Evolutionary conservation across 2,797 vertebrate genomes (phyloP).

Genomic region (Ciconia nigra): DNA sequence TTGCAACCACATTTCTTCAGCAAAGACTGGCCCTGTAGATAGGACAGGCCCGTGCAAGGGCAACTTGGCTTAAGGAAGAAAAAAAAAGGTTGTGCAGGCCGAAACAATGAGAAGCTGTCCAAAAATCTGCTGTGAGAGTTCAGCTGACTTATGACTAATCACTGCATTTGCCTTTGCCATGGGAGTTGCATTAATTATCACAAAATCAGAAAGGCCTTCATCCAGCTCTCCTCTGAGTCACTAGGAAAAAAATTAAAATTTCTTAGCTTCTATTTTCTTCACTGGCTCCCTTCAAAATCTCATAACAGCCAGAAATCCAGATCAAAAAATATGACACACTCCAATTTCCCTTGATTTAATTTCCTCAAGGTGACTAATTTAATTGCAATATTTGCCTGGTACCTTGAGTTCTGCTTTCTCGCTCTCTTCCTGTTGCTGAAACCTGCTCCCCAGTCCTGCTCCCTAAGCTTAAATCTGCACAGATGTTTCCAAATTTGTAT

Average conservation of each 20-base stretch:
- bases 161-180: neutral
- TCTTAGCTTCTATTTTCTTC: slow-evolving; percentile 30
- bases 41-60: neutral
- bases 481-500: slow-evolving; percentile 65
- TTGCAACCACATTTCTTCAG: neutral
- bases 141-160: neutral
- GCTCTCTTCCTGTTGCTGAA: neutral
- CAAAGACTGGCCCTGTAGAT: neutral
- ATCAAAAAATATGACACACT: slow-evolving; percentile 30
- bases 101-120: neutral
- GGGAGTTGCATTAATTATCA: slow-evolving; percentile 33
- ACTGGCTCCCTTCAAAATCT: slow-evolving; percentile 12
- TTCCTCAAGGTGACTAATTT: slow-evolving; percentile 59
- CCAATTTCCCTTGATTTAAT: slow-evolving; percentile 51
- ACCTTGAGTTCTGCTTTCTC: neutral
- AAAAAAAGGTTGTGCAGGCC: neutral
- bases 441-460: neutral
- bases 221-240: slow-evolving; percentile 2
- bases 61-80: neutral
- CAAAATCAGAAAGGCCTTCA: slow-evolving; percentile 23
- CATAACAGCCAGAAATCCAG: slow-evolving; percentile 9
- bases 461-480: slow-evolving; percentile 32
- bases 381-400: slow-evolving; percentile 45
- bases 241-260: neutral
- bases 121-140: neutral